Evolutionary conservation across 2,113 vertebrate genomes (phyloP), one percentile per base, ranked within the genome.

Genomic region (Carassius carassius): DNA sequence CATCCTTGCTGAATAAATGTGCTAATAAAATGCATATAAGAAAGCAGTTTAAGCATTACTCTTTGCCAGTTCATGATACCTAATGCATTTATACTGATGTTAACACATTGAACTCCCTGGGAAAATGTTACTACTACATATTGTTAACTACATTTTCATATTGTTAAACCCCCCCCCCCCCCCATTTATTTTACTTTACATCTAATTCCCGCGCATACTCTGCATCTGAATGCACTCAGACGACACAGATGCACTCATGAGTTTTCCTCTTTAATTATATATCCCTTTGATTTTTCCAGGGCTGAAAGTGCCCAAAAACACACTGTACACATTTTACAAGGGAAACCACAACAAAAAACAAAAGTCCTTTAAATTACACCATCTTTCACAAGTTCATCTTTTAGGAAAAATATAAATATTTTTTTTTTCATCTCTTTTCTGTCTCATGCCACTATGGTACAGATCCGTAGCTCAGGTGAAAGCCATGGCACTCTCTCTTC

Each of bases 321-420:
- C 70, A 75, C 78, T 75, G 78, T 81, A 81, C 84, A 85, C 56
- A 51, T 32, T 74, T 62, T 62, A 70, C 76, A 73, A 79, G 37
- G 49, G 54, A 81, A 60, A 83, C 29, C 29, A 82, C 25, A 65
- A 54, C 5, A 78, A 29, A 41, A 44, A 75, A 75, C 13, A 76
- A 23, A 37, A 84, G n/a, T n/a, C 17, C 29, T 58, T 75, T 81
- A 85, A 85, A 81, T 75, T 81, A 75, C 72, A 85, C 35, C 5
- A 47, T 76, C n/a, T 76, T 7, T 29, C 25, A 21, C 73, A 76
- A 44, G 13, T 6, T 70, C 63, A 65, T 65, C 32, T 29, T 81
- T 74, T 81, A 81, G 78, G 78, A 85, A 85, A 85, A 85, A 85
- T 85, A 85, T 74, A 85, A 81, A 80, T 85, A 81, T 73, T 16